phyloP scores from a whole-genome alignment of 53 echinoderm and acorn worm species.

The Mesocentrotus franciscanus region DNA sequence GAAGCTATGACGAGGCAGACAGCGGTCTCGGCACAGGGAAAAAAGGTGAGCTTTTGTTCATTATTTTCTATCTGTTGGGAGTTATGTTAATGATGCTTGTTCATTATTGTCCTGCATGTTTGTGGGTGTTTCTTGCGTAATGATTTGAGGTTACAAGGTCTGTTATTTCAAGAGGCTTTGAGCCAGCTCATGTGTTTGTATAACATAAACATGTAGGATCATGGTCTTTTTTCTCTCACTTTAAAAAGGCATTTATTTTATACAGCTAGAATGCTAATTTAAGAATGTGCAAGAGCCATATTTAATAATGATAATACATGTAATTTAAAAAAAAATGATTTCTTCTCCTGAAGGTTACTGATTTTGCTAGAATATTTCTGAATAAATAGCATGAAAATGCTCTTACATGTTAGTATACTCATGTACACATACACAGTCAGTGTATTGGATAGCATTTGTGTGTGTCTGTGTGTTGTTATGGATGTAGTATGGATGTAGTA shows the following conservation, averaged over 20 bases:
- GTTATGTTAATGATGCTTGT: constrained; percentile 24
- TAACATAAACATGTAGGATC: not conserved
- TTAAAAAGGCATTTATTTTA: too few species aligned
- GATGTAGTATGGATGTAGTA: not conserved
- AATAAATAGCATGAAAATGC: not conserved
- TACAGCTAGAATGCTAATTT: too few species aligned
- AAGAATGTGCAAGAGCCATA: too few species aligned
- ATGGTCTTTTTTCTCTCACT: not conserved
- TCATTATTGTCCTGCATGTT: not conserved
- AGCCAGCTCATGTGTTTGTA: not conserved
- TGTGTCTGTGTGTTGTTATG: constrained; percentile 24
- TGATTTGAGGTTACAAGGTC: not conserved
- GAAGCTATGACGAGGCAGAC: constrained; percentile 53
- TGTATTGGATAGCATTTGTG: not conserved
- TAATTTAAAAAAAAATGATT: not conserved
- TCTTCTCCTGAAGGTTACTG: not conserved
- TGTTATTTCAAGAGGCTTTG: not conserved
- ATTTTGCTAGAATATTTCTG: not conserved
- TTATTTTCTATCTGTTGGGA: not conserved
- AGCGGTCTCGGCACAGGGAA: constrained; percentile 21
- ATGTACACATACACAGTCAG: constrained; percentile 9
- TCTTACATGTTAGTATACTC: not conserved
- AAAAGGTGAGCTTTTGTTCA: constrained; percentile 56
- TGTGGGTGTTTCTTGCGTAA: not conserved
- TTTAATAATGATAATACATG: not conserved